These are phyloP conservation scores for Ophioderma brevispina DNA, from an alignment of 35 echinoderm and acorn worm species.

Conservation along the genomic window DNA sequence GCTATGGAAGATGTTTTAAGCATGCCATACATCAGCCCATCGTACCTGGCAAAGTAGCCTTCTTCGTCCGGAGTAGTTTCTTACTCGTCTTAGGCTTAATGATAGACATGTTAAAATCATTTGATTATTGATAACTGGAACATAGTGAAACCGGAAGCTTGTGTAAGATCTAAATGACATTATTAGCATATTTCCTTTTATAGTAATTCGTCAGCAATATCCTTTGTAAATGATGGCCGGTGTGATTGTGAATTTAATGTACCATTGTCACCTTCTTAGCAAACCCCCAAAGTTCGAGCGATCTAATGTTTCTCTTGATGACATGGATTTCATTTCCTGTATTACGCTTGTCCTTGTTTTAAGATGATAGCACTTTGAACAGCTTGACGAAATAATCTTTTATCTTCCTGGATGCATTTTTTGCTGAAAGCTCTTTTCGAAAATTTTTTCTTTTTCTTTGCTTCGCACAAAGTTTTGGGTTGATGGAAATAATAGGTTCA, in stretches of 20 bases:
- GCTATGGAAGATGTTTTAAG: neutral
- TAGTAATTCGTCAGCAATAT: slow-evolving; percentile 26
- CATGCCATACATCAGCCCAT: neutral
- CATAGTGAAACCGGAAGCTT: neutral
- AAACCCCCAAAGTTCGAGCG: slow-evolving; percentile 24
- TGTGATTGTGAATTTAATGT: neutral
- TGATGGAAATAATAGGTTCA: neutral
- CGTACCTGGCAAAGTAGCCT: neutral
- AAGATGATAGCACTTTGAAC: slow-evolving; percentile 27
- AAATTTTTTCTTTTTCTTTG: neutral
- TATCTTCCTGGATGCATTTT: no score
- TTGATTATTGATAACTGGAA: neutral
- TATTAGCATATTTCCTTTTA: neutral
- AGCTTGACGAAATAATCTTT: no score
- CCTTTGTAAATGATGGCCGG: slow-evolving; percentile 21
- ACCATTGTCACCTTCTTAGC: neutral
- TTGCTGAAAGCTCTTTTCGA: no score
- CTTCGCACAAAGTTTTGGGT: neutral
- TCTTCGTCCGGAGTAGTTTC: neutral
- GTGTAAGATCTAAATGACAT: slow-evolving; percentile 12
- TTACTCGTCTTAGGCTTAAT: neutral
- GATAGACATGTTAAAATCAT: neutral
- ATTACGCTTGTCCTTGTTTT: neutral
- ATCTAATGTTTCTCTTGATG: slow-evolving; percentile 1
- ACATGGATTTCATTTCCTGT: neutral